Evolutionary conservation across 2,113 vertebrate species (phyloP).

Genomic region (Laterallus jamaicensis): DNA sequence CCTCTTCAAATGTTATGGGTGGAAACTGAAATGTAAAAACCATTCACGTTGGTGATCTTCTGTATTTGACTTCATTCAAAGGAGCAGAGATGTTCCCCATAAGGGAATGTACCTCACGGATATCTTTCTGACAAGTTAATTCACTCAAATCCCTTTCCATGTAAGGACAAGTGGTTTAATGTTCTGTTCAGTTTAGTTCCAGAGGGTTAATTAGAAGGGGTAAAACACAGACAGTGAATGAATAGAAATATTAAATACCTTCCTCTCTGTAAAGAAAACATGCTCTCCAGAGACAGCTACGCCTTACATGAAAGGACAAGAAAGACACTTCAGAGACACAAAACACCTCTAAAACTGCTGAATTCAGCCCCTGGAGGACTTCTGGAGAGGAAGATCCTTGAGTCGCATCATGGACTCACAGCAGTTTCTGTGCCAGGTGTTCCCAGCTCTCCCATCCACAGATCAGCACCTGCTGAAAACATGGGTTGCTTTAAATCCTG

Average conservation of each 20-base stretch:
- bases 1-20: not conserved
- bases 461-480: not conserved
- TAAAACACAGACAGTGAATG: not conserved
- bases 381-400: not conserved
- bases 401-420: not conserved
- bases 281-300: not conserved
- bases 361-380: not conserved
- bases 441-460: not conserved
- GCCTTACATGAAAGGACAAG: not conserved
- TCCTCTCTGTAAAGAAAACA: not conserved
- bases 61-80: not conserved
- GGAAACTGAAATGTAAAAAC: not conserved
- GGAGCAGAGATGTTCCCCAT: not conserved
- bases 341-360: not conserved
- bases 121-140: not conserved
- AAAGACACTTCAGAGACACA: not conserved
- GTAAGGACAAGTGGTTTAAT: not conserved
- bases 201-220: not conserved
- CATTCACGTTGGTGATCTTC: not conserved
- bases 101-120: rapidly evolving
- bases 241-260: not conserved
- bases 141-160: not conserved
- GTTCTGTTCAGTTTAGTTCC: not conserved
- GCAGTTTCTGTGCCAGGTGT: not conserved
- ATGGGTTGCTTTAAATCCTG: not conserved